Percentiles rank a stretch among this genome's conserved stretches.
Evolutionary conservation across 2,888 invertebrate genomes (phyloP).

Genomic region (Pyralis farinalis): DNA sequence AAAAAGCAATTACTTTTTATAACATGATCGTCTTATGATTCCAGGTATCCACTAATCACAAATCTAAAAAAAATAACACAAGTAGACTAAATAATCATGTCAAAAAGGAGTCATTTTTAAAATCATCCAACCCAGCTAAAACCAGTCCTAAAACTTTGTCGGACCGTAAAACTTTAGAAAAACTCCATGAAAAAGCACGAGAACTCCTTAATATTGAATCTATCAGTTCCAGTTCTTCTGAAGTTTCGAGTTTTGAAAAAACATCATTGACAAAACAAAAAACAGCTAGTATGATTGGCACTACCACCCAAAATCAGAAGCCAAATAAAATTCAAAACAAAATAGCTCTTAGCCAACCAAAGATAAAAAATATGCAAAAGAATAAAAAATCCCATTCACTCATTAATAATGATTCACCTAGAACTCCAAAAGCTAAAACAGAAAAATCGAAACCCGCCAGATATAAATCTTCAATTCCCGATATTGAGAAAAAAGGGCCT

Average conservation of each 20-base stretch:
- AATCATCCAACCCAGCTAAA: not conserved
- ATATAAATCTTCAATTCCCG: slow-evolving; percentile 12
- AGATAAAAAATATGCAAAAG: not conserved
- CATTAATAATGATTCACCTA: not conserved
- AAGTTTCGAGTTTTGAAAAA: slow-evolving; percentile 38
- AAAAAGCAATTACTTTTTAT: too few species aligned
- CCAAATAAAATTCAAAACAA: slow-evolving; percentile 9
- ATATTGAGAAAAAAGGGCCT: slow-evolving; percentile 18
- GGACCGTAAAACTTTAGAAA: slow-evolving; percentile 49
- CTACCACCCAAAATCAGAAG: slow-evolving; percentile 1
- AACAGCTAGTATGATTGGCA: not conserved
- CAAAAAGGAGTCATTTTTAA: not conserved
- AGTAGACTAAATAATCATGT: not conserved
- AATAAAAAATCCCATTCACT: not conserved
- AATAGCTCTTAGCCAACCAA: not conserved
- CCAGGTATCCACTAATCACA: not conserved
- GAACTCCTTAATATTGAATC: slow-evolving; percentile 57
- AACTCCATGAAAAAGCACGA: slow-evolving; percentile 65
- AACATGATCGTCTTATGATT: not conserved
- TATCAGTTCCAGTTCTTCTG: slow-evolving; percentile 55
- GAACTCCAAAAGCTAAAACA: slow-evolving; percentile 4
- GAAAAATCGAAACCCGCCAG: slow-evolving; percentile 20
- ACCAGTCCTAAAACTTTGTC: slow-evolving; percentile 16
- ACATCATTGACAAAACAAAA: not conserved
- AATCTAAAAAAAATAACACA: not conserved